These are phyloP conservation scores for Melospiza georgiana DNA, from an alignment of 2,113 vertebrate genomes.

Conservation along the genomic window DNA sequence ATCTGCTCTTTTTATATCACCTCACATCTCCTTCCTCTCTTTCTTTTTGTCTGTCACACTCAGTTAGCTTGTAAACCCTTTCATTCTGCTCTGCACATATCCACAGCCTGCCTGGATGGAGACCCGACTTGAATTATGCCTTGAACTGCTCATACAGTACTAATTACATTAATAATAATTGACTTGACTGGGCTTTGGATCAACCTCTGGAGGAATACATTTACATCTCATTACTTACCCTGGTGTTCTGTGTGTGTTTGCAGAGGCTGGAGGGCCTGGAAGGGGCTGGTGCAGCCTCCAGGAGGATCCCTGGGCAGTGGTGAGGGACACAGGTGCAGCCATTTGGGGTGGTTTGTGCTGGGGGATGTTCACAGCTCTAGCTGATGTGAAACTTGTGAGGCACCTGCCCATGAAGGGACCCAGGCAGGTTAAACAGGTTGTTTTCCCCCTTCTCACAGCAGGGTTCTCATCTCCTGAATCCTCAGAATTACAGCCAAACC, in stretches of 20 bases:
- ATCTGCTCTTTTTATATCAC: not conserved
- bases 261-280: not conserved
- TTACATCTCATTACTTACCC: slow-evolving; percentile 45
- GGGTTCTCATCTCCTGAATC: not conserved
- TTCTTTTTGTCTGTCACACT: not conserved
- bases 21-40: not conserved
- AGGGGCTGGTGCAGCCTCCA: rapidly evolving
- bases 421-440: not conserved
- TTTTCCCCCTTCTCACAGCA: not conserved
- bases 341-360: rapidly evolving
- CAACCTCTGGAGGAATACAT: slow-evolving; percentile 46
- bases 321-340: not conserved
- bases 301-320: not conserved
- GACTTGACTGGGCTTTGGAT: slow-evolving; percentile 50
- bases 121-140: slow-evolving; percentile 32
- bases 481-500: not conserved
- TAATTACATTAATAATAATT: slow-evolving; percentile 66
- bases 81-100: not conserved
- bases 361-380: not conserved
- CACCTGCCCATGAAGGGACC: not conserved
- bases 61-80: not conserved
- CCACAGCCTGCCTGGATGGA: not conserved
- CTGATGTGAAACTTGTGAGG: not conserved
- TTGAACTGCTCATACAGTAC: slow-evolving; percentile 28
- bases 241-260: not conserved